Evolutionary conservation across 2,888 invertebrate genomes (phyloP).

Genomic region (Drosophila maculinotata): DNA sequence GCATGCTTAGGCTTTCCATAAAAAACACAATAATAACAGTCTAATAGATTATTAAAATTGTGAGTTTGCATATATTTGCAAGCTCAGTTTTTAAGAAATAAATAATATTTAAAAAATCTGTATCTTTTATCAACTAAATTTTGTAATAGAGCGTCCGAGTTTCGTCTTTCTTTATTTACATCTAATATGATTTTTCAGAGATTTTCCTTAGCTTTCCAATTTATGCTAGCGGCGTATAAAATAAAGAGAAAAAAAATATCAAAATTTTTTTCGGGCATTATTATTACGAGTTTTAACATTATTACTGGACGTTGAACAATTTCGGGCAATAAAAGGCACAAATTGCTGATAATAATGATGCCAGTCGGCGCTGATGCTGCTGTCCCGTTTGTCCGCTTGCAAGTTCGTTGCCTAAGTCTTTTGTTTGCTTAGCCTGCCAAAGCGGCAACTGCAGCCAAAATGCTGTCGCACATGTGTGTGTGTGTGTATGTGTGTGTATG

Average conservation of each 20-base stretch:
- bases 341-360: conserved; percentile 75
- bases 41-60: neutral
- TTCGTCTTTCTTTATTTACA: neutral
- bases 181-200: conserved; percentile 41
- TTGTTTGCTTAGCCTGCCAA: conserved; percentile 55
- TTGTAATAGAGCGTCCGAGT: neutral
- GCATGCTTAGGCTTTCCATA: too few relatives aligned
- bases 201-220: conserved; percentile 71
- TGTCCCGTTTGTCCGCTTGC: conserved; percentile 26
- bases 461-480: conserved; percentile 11
- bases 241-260: conserved; percentile 29
- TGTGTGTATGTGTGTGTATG: conserved; percentile 34
- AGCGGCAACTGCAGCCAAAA: conserved; percentile 19
- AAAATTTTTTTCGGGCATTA: conserved; percentile 54
- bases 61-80: too few relatives aligned
- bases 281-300: conserved; percentile 73
- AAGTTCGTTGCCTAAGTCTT: conserved; percentile 73
- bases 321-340: conserved; percentile 74
- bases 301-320: conserved; percentile 77
- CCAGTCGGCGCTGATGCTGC: conserved; percentile 35
- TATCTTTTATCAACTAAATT: neutral
- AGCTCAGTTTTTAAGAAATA: too few relatives aligned
- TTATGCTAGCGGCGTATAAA: conserved; percentile 58
- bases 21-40: too few relatives aligned
- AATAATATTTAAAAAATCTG: too few relatives aligned